Base-by-base conservation (phyloP, 2,888 invertebrate genomes). In the Apantesis nais region DNA sequence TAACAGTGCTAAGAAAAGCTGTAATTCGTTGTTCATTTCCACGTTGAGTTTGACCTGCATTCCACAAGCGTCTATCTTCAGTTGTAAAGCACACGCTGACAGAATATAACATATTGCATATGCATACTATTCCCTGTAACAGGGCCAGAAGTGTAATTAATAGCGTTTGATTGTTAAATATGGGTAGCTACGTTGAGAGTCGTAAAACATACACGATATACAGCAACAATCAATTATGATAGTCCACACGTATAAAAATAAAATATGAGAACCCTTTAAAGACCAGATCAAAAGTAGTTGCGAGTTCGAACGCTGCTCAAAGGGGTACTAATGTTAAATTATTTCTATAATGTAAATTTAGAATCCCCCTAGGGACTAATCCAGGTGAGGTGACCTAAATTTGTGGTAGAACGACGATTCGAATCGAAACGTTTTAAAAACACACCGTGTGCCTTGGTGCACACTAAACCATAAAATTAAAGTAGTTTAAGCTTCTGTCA, bases 51-150 rank as follows among this genome's bases (percentile, higher is more conserved):
- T n/a, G 52, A 52, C n/a, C n/a, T 52, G 52, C 52, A 52, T 52
- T 52, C 52, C n/a, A 52, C 11, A 9, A 52, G n/a, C 52, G n/a
- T 52, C 52, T n/a, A 3, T 52, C 52, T n/a, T 3, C 52, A 52
- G 52, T n/a, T n/a, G 52, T 52, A 52, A 52, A 52, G 52, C 52
- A 52, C n/a, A n/a, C n/a, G 9, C n/a, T 52, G 52, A 52, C n/a
- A 52, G n/a, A 22, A 52, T n/a, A 3, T 25, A 55, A 25, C 55
- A 14, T 11, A 55, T 2, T 12, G 5, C n/a, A 14, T 4, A 55
- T n/a, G n/a, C n/a, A 55, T 55, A 25, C 25, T 55, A 55, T 25
- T 55, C 14, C 25, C 44, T 64, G 11, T 48, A 60, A 16, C 41
- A 31, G 55, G 19, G 37, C 31, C 39, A 58, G 12, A 60, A 44